Conservation (phyloP, 1,140 invertebrate species). For the Drosophila neocordata region DNA sequence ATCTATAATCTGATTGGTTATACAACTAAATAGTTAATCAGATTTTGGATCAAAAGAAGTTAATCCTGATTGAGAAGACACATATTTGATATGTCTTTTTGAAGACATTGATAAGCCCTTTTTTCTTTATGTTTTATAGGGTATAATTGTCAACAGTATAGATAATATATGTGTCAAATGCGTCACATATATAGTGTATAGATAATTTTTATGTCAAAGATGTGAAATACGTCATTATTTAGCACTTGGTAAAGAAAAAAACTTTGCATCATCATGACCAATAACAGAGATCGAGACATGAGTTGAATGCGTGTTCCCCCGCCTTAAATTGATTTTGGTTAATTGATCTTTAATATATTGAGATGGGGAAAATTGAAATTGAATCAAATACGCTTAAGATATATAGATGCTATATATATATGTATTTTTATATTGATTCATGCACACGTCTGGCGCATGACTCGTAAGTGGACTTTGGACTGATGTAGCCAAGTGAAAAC, state of each 20-base stretch:
- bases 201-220: slow-evolving; percentile 7
- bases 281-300: slow-evolving; percentile 35
- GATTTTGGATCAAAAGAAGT: too few species aligned
- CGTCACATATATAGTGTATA: slow-evolving; percentile 18
- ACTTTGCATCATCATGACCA: slow-evolving; percentile 37
- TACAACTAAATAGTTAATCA: too few species aligned
- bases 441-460: slow-evolving; percentile 67
- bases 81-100: too few species aligned
- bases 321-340: slow-evolving; percentile 12
- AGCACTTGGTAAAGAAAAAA: background rate
- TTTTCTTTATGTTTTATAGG: background rate
- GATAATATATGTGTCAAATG: slow-evolving; percentile 19
- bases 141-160: slow-evolving; percentile 3
- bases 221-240: slow-evolving; percentile 37
- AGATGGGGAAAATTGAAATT: slow-evolving; percentile 42
- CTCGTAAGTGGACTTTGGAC: slow-evolving; percentile 69
- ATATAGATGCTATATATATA: slow-evolving; percentile 20
- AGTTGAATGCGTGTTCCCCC: slow-evolving; percentile 53
- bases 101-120: too few species aligned
- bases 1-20: too few species aligned
- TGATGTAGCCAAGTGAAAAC: slow-evolving; percentile 10
- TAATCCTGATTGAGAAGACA: too few species aligned
- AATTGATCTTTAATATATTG: slow-evolving; percentile 57
- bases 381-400: slow-evolving; percentile 38
- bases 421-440: slow-evolving; percentile 26